Evolutionary conservation across 2,888 invertebrate genomes (phyloP), one percentile per base, ranked within the genome.

Genomic region (Chrysolina haemoptera): DNA sequence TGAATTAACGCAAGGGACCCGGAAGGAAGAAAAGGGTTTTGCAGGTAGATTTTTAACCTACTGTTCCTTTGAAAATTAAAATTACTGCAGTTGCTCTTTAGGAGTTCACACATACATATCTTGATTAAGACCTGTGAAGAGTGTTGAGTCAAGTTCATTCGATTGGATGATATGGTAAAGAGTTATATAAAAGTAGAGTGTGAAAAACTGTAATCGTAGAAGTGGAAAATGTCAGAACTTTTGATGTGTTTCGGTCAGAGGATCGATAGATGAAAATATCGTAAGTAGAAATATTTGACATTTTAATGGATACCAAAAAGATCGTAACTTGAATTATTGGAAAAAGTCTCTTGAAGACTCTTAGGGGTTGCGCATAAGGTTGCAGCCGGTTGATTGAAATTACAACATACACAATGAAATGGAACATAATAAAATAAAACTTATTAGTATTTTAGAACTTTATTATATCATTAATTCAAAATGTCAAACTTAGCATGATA

Each of bases 31-130:
- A 86, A 82, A 41, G 84, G 67, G 66, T 66, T 81, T 78, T 85
- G 87, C 87, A 88, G 88, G 88, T 88, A 88, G 87, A 84, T 85
- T 85, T 85, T 85, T 83, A 80, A 82, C 82, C 83, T 81, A 78
- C 81, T 81, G 81, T 80, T 79, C 79, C 80, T 76, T 80, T 80
- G 78, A 81, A 82, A 83, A 81, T 84, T 82, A 82, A 84, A 85
- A 86, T 86, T 84, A 84, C 82, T 84, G 84, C 85, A 87, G 87
- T 87, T 84, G 81, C 82, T 78, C 78, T 84, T 84, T 81, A 85
- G 83, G 81, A 84, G 84, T 85, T 84, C 83, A 81, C 84, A 85
- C 84, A 84, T 84, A 76, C 83, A 83, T 83, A 85, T 85, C 85
- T 81, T 81, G 81, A 80, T 81, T 71, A 66, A 66, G 71, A 73